A percentile compares a stretch with the other conserved stretches of the same genome.
Conservation (phyloP, 1,140 invertebrate species). For the Drosophila prosaltans region DNA sequence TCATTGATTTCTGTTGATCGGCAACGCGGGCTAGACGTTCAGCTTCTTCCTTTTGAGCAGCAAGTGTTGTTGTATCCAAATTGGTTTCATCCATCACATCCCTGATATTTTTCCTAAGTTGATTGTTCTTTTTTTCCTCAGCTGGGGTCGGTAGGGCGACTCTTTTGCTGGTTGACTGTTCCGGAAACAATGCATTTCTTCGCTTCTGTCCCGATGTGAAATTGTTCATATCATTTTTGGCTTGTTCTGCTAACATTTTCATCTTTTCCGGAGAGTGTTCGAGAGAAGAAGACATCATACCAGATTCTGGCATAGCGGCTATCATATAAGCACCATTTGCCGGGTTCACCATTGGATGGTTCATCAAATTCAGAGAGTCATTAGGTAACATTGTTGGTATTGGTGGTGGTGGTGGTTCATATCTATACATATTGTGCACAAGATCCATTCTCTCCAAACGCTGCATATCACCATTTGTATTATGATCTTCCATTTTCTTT, state of each 20-base stretch:
- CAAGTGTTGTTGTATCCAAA: conserved; percentile 94
- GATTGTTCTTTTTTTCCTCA: conserved; percentile 86
- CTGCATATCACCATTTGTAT: conserved; percentile 1
- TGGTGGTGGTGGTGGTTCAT: conserved; percentile 1
- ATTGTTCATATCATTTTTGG: conserved; percentile 44
- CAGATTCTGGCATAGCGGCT: background rate
- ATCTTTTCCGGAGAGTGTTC: conserved; percentile 3
- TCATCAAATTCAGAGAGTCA: background rate
- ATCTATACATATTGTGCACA: background rate
- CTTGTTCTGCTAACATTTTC: conserved; percentile 11
- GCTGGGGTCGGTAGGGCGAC: conserved; percentile 36
- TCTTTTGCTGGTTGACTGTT: conserved; percentile 40
- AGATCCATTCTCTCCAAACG: background rate
- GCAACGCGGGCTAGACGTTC: conserved; percentile 93
- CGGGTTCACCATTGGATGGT: conserved; percentile 3
- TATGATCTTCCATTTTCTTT: conserved; percentile 3
- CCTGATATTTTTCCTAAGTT: conserved; percentile 92
- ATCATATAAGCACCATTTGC: conserved; percentile 9
- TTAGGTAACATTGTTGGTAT: conserved; percentile 7
- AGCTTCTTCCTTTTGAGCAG: conserved; percentile 95
- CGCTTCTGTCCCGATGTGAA: conserved; percentile 46
- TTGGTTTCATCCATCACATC: conserved; percentile 97
- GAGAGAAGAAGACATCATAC: background rate
- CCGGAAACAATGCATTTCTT: conserved; percentile 35
- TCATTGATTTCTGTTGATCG: conserved; percentile 91